Conservation (phyloP, 2,888 invertebrate species). For the Phaedon cochleariae region DNA sequence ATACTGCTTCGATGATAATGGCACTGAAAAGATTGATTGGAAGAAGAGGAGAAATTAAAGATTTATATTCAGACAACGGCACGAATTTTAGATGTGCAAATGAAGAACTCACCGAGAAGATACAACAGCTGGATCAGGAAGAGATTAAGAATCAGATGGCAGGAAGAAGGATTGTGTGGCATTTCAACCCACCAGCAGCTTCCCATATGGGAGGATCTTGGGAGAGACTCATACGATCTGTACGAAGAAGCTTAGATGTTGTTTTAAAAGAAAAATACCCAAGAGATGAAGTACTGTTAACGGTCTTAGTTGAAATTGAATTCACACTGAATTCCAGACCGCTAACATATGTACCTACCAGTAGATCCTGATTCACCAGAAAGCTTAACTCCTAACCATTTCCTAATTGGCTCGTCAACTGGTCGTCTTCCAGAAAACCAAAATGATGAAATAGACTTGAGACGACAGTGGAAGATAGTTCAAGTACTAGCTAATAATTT, state of each 20-base stretch:
- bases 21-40: conserved; percentile 4
- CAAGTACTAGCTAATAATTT: no score
- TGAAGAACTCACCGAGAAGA: neutral
- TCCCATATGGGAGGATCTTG: conserved; percentile 19
- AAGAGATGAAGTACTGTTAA: conserved; percentile 5
- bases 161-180: conserved; percentile 8
- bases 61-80: conserved; percentile 19
- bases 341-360: no score
- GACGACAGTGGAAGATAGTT: no score
- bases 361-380: no score
- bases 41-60: conserved; percentile 9
- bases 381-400: no score
- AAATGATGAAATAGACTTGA: no score
- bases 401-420: no score
- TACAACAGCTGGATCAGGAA: neutral
- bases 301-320: neutral
- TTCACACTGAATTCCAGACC: neutral
- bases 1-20: conserved; percentile 9
- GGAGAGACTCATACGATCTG: conserved; percentile 16
- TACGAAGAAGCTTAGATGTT: conserved; percentile 4
- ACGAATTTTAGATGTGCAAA: conserved; percentile 11
- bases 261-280: conserved; percentile 1
- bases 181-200: conserved; percentile 14
- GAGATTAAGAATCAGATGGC: neutral
- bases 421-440: no score